Evolutionary conservation across 2,113 vertebrate species (phyloP).

Genomic region (Budorcas taxicolor): DNA sequence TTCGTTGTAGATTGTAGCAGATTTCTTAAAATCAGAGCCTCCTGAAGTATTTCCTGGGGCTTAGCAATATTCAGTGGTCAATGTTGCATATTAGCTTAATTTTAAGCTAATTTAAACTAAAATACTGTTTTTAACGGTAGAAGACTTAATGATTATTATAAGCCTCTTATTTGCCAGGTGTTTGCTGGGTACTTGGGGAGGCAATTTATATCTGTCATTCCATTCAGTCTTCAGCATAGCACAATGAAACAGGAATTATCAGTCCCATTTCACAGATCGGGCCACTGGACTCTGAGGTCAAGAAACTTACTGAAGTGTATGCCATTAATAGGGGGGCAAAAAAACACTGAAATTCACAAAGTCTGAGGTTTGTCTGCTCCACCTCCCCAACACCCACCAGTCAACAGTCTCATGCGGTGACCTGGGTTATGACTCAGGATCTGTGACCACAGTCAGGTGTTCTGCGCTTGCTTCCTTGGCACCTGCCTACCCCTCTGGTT

Average conservation of each 20-base stretch:
- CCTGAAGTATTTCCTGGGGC: not conserved
- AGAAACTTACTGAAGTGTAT: not conserved
- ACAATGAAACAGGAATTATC: not conserved
- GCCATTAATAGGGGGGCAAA: not conserved
- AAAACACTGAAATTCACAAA: not conserved
- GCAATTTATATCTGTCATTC: not conserved
- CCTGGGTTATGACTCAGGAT: not conserved
- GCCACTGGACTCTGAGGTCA: not conserved
- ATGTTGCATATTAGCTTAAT: not conserved
- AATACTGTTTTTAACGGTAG: slow-evolving; percentile 34
- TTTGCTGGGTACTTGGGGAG: slow-evolving; percentile 27
- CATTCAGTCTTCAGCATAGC: not conserved
- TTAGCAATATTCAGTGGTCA: not conserved
- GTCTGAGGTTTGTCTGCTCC: not conserved
- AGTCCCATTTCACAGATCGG: not conserved
- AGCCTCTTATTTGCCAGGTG: slow-evolving; percentile 17
- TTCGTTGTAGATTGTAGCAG: not conserved
- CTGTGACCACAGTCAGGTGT: not conserved
- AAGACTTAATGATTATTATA: not conserved
- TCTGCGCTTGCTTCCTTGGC: not conserved
- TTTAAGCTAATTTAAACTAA: slow-evolving; percentile 41
- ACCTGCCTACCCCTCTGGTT: not conserved
- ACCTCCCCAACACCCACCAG: accelerated
- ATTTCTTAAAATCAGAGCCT: slow-evolving; percentile 43
- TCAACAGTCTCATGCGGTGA: not conserved